Percentiles rank a stretch among this genome's conserved stretches.
Conservation (phyloP, 2,888 invertebrate genomes). For the Xestia xanthographa region DNA sequence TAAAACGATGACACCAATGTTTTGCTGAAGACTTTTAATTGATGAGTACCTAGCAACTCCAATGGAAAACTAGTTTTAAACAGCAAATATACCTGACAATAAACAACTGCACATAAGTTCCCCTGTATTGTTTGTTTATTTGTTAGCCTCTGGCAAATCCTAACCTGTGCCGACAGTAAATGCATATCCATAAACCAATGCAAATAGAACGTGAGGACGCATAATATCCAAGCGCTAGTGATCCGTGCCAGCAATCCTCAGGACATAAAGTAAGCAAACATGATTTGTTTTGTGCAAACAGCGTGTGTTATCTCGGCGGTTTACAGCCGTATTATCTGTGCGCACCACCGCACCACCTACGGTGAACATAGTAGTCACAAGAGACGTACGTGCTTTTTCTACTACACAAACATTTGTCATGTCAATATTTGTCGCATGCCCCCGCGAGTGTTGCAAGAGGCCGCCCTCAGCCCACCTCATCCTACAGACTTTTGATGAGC, state of each 20-base stretch:
- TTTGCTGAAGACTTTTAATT: slow-evolving; percentile 54
- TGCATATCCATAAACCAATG: slow-evolving; percentile 76
- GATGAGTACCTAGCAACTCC: slow-evolving; percentile 25
- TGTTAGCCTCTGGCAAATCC: slow-evolving; percentile 51
- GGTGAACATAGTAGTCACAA: slow-evolving; percentile 79
- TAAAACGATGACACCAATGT: slow-evolving; percentile 67
- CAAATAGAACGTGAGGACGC: slow-evolving; percentile 87
- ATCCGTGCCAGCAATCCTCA: slow-evolving; percentile 80
- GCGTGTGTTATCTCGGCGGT: slow-evolving; percentile 81
- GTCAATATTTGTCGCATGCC: slow-evolving; percentile 87
- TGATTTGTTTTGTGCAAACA: slow-evolving; percentile 87
- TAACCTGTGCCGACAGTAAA: slow-evolving; percentile 61
- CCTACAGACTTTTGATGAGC: slow-evolving; percentile 67
- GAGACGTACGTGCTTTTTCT: slow-evolving; percentile 83
- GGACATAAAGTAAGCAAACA: slow-evolving; percentile 86
- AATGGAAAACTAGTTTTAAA: slow-evolving; percentile 27
- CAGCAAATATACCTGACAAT: slow-evolving; percentile 36
- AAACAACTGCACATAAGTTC: slow-evolving; percentile 21
- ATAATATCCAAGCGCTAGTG: slow-evolving; percentile 77
- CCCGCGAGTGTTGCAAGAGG: slow-evolving; percentile 80
- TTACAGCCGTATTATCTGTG: slow-evolving; percentile 80
- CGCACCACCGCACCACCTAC: slow-evolving; percentile 78
- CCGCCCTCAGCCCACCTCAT: slow-evolving; percentile 71
- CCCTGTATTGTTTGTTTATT: slow-evolving; percentile 55
- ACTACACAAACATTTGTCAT: slow-evolving; percentile 84